Evolutionary conservation across 92 coral and sea anemone genomes (phyloP).

Genomic region (Pocillopora grandis): DNA sequence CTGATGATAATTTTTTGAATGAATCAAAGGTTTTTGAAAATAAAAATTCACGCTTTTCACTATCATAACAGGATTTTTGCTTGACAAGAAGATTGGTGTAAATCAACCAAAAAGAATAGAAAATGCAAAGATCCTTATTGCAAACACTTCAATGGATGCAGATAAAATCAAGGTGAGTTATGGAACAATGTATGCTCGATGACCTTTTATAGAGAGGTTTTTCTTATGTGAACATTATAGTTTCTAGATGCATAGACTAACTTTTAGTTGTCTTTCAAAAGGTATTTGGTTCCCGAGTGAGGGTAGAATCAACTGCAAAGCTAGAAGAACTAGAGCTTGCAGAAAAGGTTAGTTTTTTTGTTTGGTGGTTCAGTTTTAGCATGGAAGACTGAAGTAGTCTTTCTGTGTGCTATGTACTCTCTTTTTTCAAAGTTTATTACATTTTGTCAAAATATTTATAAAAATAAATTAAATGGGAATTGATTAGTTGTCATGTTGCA

Average conservation of each 20-base stretch:
- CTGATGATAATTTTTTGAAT: too few species aligned
- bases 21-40: too few species aligned
- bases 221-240: background rate
- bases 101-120: constrained; percentile 98
- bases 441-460: background rate
- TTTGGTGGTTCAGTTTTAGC: background rate
- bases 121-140: constrained; percentile 90
- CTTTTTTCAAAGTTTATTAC: background rate
- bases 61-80: constrained; percentile 72
- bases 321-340: constrained; percentile 95
- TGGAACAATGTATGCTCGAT: background rate
- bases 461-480: background rate
- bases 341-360: constrained; percentile 74
- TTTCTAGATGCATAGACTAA: background rate
- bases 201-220: background rate
- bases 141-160: constrained; percentile 98
- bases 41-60: background rate
- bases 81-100: constrained; percentile 98
- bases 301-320: constrained; percentile 98
- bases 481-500: background rate
- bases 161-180: constrained; percentile 91
- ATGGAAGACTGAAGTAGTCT: background rate
- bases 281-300: constrained; percentile 99
- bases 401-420: background rate
- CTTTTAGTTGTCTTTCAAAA: constrained; percentile 8